Base-by-base conservation (phyloP, 2,797 vertebrate species). In the Hypotaenidia okinawae region DNA sequence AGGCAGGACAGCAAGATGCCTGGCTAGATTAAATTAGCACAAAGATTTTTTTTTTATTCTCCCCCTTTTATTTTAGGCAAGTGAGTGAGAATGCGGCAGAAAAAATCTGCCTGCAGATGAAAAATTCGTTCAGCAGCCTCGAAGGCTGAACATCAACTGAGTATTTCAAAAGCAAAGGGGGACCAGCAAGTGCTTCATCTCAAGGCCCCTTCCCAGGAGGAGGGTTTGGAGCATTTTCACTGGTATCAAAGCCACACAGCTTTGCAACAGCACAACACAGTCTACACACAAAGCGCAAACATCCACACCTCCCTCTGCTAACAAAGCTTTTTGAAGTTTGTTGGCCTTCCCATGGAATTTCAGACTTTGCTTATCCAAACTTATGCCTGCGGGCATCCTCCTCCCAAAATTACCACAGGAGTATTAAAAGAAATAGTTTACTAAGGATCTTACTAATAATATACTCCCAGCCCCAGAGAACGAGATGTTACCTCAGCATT, bases 1-100 rank as follows among this genome's bases (percentile, higher is more conserved):
- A 84, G 85, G 80, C 95, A 94, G 91, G 95, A 93, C 94, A 95
- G 91, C 82, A 91, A 92, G 92, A 94, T 94, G 95, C 91, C 77
- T 93, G 89, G 70, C 76, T 91, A 84, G 89, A 94, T 94, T 89
- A 94, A 96, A 89, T 95, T 94, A 96, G 88, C 67, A 66, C 79
- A 73, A 85, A 39, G 87, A 58, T 63, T 55, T 77, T 85, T 87
- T 57, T 51, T 6, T 78, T 85, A n/a, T 57, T 81, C 63, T 21
- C 0, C 2, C 7, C 41, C 37, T 16, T 95, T 97, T 95, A 94
- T 97, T 97, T 96, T 96, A 92, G 73, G 95, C 92, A 96, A 93
- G 66, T 2, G 2, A 95, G 89, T 80, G 90, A 92, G 93, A 94
- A 89, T 28, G 87, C 51, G 12, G 79, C 94, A 95, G 94, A 94